phyloP scores from a whole-genome alignment of 2,113 vertebrate genomes.

The Telmatochromis brichardi region DNA sequence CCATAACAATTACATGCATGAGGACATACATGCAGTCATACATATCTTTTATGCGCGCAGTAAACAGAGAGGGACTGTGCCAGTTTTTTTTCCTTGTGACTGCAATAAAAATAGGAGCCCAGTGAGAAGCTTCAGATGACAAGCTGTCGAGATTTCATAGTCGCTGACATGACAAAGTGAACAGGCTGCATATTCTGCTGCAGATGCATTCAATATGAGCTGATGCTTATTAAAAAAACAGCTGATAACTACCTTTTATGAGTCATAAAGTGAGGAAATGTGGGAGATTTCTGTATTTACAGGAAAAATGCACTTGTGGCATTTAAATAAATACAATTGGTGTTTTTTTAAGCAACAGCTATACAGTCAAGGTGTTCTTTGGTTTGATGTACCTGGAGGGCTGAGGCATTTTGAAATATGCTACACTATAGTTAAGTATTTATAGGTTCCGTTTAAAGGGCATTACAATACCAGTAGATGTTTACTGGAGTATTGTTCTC shows the following conservation, averaged over 20 bases:
- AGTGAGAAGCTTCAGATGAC: not conserved
- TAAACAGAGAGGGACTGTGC: not conserved
- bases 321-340: not conserved
- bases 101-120: not conserved
- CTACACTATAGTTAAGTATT: not conserved
- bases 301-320: not conserved
- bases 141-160: not conserved
- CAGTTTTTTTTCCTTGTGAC: not conserved
- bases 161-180: not conserved
- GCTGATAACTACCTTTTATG: not conserved
- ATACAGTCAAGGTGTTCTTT: not conserved
- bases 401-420: not conserved
- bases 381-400: not conserved
- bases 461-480: not conserved
- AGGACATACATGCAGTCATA: not conserved
- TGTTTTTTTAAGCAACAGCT: not conserved
- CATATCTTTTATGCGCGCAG: not conserved
- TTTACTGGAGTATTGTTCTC: not conserved
- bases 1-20: not conserved
- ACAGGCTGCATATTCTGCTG: not conserved
- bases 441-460: not conserved
- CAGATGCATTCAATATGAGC: not conserved
- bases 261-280: not conserved
- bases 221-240: not conserved
- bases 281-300: not conserved